Base-by-base conservation (phyloP, 1,140 invertebrate genomes). In the Solenopsis invicta region DNA sequence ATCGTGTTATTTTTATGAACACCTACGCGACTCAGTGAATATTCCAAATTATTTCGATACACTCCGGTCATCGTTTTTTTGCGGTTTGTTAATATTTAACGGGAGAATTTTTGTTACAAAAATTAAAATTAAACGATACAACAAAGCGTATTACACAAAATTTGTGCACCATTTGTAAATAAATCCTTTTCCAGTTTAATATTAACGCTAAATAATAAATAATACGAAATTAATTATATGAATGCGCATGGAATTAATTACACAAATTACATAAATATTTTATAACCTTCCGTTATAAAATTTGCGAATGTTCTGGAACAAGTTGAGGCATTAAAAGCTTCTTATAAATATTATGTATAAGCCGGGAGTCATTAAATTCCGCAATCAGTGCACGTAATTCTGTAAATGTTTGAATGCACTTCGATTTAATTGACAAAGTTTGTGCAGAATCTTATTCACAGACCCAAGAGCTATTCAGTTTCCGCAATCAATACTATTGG, bases 371-470 rank as follows among this genome's bases (percentile, higher is more conserved):
- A 81, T 81, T 81, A 81, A 52, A 71, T 56, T 41, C 21, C 16
- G 37, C 64, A 71, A 81, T 71, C 75, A 67, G 48, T 86, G 52
- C 85, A 50, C 64, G 64, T 69, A 80, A 67, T 86, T 86, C 76
- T 80, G 75, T 80, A 86, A 85, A 86, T 80, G 85, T 81, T 72
- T 85, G 81, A 85, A 85, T 85, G 85, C 75, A 72, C 77, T 82
- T 69, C 24, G 77, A 87, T 78, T 71, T 87, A 87, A 87, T 87
- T 87, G 77, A 87, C 85, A 74, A 87, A 87, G 85, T 82, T 87
- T 62, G 67, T 56, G 85, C 78, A 52, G 64, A 72, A 80, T 82
- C 85, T 87, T 87, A 81, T 86, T 86, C 85, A 52, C 72, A 69
- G 59, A 71, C 18, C 37, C 62, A 24, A 77, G 62, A 66, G 74